Percentiles rank a stretch among this genome's conserved stretches.
These are phyloP conservation scores for Rhagonycha fulva DNA, from an alignment of 2,888 invertebrate genomes.

Conservation along the genomic window DNA sequence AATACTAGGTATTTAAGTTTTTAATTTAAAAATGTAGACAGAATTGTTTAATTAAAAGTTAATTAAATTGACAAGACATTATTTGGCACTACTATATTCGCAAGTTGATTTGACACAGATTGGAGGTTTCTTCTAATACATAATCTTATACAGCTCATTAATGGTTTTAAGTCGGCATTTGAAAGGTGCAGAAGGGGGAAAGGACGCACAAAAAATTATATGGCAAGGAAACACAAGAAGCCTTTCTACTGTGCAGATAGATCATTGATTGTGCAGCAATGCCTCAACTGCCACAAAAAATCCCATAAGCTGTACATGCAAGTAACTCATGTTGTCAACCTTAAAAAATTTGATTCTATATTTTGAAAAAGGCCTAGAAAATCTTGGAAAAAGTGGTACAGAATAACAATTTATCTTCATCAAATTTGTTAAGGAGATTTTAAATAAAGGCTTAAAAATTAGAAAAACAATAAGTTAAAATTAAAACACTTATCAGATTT, in stretches of 20 bases:
- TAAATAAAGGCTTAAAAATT: neutral
- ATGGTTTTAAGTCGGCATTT: neutral
- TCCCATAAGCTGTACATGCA: neutral
- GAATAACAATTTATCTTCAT: neutral
- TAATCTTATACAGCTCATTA: neutral
- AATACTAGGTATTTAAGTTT: neutral
- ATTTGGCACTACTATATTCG: slow-evolving; percentile 24
- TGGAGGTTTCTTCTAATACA: neutral
- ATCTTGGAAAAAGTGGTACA: too few species aligned
- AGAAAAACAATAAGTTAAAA: neutral
- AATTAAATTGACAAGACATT: slow-evolving; percentile 10
- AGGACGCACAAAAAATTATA: neutral
- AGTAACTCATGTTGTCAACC: neutral
- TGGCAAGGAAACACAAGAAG: neutral
- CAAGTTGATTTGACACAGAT: slow-evolving; percentile 34
- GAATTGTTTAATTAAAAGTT: neutral
- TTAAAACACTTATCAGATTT: neutral
- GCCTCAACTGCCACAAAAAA: neutral
- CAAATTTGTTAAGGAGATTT: neutral
- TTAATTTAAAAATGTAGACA: neutral
- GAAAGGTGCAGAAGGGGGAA: neutral
- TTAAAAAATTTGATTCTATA: neutral
- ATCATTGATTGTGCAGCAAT: neutral
- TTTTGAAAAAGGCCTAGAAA: neutral
- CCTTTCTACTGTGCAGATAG: neutral